phyloP scores from a whole-genome alignment of 2,888 invertebrate species.

The Hemistola chrysoprasaria region DNA sequence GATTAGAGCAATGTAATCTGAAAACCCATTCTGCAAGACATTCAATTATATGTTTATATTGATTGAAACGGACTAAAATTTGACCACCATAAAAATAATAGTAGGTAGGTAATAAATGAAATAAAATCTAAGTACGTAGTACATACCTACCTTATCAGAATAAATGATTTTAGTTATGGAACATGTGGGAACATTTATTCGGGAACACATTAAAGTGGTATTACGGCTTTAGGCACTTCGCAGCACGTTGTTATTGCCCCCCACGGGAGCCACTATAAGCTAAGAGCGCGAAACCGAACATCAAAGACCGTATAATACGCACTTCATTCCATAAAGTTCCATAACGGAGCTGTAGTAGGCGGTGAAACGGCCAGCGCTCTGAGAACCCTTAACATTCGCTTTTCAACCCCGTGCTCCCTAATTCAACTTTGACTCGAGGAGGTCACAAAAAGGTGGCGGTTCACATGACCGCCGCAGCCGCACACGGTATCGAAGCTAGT shows the following conservation, averaged over 20 bases:
- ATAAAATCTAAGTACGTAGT: too few species aligned
- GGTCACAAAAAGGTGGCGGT: constrained; percentile 53
- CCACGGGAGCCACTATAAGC: constrained; percentile 64
- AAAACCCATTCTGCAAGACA: too few species aligned
- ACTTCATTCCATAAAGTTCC: constrained; percentile 74
- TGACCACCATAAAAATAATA: too few species aligned
- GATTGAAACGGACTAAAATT: too few species aligned
- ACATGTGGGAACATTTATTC: constrained; percentile 33
- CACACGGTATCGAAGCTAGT: constrained; percentile 65
- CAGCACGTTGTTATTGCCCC: constrained; percentile 64
- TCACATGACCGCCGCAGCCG: constrained; percentile 56
- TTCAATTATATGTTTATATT: too few species aligned
- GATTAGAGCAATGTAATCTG: too few species aligned
- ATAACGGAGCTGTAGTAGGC: constrained; percentile 62
- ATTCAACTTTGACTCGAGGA: constrained; percentile 31
- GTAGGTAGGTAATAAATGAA: too few species aligned
- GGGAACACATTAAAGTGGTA: constrained; percentile 45
- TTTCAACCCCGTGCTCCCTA: constrained; percentile 36
- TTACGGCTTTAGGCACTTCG: constrained; percentile 59
- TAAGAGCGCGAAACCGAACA: constrained; percentile 72
- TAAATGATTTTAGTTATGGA: not conserved
- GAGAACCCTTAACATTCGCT: constrained; percentile 50
- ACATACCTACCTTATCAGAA: too few species aligned
- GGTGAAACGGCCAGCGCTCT: constrained; percentile 51
- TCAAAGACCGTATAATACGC: constrained; percentile 75